Evolutionary conservation across 2,797 vertebrate genomes (phyloP).

Genomic region (Hephaestus fuliginosus): DNA sequence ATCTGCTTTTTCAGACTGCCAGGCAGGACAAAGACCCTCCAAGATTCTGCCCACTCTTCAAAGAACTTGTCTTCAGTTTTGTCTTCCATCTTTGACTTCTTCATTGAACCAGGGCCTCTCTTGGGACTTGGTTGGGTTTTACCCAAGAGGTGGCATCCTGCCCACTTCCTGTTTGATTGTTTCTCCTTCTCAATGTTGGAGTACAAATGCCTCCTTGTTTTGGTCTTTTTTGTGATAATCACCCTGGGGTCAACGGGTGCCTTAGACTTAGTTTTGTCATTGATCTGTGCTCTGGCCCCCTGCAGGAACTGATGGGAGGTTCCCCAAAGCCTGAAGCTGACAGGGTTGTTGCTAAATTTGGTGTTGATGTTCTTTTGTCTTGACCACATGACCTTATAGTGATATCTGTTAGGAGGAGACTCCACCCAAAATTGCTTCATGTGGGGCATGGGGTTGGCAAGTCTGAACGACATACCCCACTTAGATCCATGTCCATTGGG

Average conservation of each 20-base stretch:
- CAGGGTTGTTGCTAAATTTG: conserved; percentile 30
- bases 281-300: neutral
- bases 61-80: conserved; percentile 26
- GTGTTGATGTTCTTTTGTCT: conserved; percentile 41
- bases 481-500: conserved; percentile 47
- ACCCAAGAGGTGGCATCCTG: conserved; percentile 64
- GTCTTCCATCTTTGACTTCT: conserved; percentile 9
- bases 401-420: conserved; percentile 35
- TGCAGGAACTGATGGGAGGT: conserved; percentile 66
- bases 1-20: conserved; percentile 38
- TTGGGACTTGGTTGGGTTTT: conserved; percentile 73
- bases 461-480: conserved; percentile 74
- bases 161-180: conserved; percentile 51
- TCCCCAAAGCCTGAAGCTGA: conserved; percentile 56
- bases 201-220: conserved; percentile 41
- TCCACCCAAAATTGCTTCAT: conserved; percentile 62
- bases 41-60: conserved; percentile 72
- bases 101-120: conserved; percentile 20
- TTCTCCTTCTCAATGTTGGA: conserved; percentile 39
- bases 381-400: conserved; percentile 57
- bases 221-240: conserved; percentile 36
- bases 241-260: conserved; percentile 24
- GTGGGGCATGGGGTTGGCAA: conserved; percentile 73
- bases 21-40: conserved; percentile 54
- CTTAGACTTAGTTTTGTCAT: conserved; percentile 19